These are phyloP conservation scores for Drosophila multiciliata DNA, from an alignment of 2,888 invertebrate genomes.

Conservation along the genomic window DNA sequence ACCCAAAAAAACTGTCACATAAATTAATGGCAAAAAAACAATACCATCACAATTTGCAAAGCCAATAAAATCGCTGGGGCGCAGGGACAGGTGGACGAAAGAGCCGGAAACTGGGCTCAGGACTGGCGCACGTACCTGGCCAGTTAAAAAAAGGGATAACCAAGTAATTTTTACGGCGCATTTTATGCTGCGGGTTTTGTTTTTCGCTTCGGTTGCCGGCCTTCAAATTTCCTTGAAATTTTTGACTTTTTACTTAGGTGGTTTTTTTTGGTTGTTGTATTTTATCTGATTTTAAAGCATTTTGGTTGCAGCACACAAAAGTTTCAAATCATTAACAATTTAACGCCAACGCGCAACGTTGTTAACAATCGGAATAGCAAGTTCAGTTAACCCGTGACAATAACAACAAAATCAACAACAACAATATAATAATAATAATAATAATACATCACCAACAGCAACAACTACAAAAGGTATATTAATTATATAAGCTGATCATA, in stretches of 20 bases:
- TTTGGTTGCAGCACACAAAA: constrained; percentile 23
- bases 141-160: constrained; percentile 43
- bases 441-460: constrained; percentile 4
- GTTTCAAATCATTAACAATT: constrained; percentile 26
- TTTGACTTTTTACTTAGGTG: constrained; percentile 3
- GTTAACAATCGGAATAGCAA: constrained; percentile 27
- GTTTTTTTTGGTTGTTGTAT: not conserved
- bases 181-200: constrained; percentile 39
- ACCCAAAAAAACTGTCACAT: constrained; percentile 29
- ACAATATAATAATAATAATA: constrained; percentile 1
- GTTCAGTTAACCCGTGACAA: constrained; percentile 13
- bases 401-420: constrained; percentile 7
- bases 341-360: constrained; percentile 3
- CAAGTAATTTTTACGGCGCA: constrained; percentile 45
- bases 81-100: constrained; percentile 8
- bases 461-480: constrained; percentile 55
- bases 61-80: constrained; percentile 38
- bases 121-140: not conserved
- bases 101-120: constrained; percentile 17
- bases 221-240: constrained; percentile 5
- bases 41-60: constrained; percentile 64
- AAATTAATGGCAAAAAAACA: constrained; percentile 41
- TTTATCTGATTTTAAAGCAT: constrained; percentile 37
- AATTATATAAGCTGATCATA: constrained; percentile 42
- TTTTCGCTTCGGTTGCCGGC: not conserved